These are phyloP conservation scores for Aphelocoma californica DNA, from an alignment of 2,797 vertebrate species.

Conservation along the genomic window DNA sequence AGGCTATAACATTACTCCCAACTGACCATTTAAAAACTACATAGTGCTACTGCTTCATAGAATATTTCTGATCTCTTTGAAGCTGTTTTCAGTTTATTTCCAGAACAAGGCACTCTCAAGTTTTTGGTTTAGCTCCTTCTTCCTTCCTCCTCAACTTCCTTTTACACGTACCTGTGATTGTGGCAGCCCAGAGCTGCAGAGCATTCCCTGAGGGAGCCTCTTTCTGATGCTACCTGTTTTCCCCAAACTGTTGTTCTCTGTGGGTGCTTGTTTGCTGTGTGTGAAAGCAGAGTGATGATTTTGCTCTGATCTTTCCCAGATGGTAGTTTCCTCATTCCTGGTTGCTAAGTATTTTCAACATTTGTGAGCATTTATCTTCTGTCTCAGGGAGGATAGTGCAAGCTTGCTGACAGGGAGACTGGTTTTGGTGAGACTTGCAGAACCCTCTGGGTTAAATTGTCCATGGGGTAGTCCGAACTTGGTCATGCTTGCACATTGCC, in stretches of 20 bases:
- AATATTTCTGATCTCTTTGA: not conserved
- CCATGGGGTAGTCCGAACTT: not conserved
- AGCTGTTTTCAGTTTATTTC: not conserved
- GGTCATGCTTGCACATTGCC: not conserved
- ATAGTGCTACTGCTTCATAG: not conserved
- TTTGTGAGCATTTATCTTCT: not conserved
- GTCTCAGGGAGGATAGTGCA: not conserved
- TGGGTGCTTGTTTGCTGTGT: not conserved
- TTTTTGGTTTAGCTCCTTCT: not conserved
- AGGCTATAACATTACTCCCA: not conserved
- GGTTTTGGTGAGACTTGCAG: not conserved
- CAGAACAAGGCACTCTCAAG: not conserved
- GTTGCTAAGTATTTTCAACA: not conserved
- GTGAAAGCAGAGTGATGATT: not conserved
- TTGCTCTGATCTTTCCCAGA: conserved; percentile 38
- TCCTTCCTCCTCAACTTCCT: not conserved
- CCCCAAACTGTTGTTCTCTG: not conserved
- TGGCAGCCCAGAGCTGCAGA: not conserved
- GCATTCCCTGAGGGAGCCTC: not conserved
- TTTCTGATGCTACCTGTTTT: not conserved
- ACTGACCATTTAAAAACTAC: not conserved
- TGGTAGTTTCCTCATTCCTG: not conserved
- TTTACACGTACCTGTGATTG: not conserved
- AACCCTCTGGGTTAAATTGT: not conserved
- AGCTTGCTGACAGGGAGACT: not conserved